These are phyloP conservation scores for Adineta ricciae DNA, from an alignment of 2,888 invertebrate genomes.

Conservation along the genomic window DNA sequence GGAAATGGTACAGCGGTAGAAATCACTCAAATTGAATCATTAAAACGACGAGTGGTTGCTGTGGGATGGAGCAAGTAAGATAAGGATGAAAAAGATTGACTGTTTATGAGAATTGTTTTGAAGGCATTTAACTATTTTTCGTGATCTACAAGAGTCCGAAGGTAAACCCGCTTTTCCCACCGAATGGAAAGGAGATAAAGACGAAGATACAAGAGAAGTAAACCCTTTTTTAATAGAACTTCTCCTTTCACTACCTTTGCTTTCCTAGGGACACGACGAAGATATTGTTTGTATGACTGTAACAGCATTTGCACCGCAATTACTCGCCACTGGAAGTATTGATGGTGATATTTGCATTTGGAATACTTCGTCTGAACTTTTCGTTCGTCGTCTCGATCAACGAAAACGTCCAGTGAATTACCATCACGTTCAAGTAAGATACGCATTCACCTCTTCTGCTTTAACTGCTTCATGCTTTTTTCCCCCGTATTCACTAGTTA, in stretches of 20 bases:
- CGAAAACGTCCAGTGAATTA: conserved; percentile 35
- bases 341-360: conserved; percentile 49
- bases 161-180: conserved; percentile 42
- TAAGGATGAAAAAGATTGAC: neutral
- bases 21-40: conserved; percentile 44
- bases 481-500: neutral
- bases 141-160: conserved; percentile 38
- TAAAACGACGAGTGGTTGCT: conserved; percentile 45
- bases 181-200: conserved; percentile 48
- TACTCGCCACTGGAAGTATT: conserved; percentile 46
- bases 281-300: conserved; percentile 47
- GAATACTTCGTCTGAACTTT: conserved; percentile 49
- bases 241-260: neutral
- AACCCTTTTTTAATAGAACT: neutral
- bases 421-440: neutral
- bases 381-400: conserved; percentile 41
- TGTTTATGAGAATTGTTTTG: conserved; percentile 13
- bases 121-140: conserved; percentile 46
- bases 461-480: neutral
- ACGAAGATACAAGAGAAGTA: neutral
- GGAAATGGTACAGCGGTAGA: conserved; percentile 44
- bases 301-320: conserved; percentile 39
- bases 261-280: conserved; percentile 44
- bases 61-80: conserved; percentile 48
- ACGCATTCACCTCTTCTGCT: neutral